Evolutionary conservation across 2,797 vertebrate species (phyloP).

Genomic region (Lepus townsendii): DNA sequence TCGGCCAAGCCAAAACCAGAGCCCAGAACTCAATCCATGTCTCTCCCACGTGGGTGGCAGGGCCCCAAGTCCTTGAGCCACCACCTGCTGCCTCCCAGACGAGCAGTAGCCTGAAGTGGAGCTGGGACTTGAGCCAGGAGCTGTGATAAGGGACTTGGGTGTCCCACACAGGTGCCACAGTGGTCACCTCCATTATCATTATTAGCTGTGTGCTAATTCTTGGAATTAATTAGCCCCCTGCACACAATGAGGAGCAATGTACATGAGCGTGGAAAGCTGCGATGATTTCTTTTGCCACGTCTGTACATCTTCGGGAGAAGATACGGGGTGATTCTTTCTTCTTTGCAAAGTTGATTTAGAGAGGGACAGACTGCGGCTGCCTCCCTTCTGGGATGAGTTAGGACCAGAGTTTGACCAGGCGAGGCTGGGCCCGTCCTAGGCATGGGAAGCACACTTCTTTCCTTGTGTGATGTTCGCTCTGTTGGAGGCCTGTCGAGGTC

Average conservation of each 20-base stretch:
- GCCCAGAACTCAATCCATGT: no score
- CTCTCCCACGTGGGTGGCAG: no score
- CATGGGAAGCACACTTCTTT: not conserved
- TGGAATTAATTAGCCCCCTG: slow-evolving; percentile 25
- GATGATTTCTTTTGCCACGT: not conserved
- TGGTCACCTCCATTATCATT: not conserved
- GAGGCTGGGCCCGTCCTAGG: not conserved
- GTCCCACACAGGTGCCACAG: no score
- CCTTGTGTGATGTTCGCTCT: not conserved
- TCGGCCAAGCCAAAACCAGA: no score
- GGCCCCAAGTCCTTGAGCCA: no score
- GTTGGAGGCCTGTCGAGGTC: not conserved
- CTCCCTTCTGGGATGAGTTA: not conserved
- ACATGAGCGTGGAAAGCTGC: not conserved
- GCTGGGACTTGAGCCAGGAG: no score
- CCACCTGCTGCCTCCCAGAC: no score
- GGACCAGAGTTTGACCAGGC: not conserved
- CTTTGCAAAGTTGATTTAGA: not conserved
- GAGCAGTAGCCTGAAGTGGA: no score
- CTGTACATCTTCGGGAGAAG: slow-evolving; percentile 33
- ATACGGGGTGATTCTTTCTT: not conserved
- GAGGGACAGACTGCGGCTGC: not conserved
- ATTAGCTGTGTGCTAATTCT: not conserved
- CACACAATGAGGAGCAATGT: not conserved
- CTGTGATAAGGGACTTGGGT: no score